A percentile compares a stretch with the other conserved stretches of the same genome.
phyloP scores from a whole-genome alignment of 2,888 invertebrate genomes.

The Amphipoea lucens region DNA sequence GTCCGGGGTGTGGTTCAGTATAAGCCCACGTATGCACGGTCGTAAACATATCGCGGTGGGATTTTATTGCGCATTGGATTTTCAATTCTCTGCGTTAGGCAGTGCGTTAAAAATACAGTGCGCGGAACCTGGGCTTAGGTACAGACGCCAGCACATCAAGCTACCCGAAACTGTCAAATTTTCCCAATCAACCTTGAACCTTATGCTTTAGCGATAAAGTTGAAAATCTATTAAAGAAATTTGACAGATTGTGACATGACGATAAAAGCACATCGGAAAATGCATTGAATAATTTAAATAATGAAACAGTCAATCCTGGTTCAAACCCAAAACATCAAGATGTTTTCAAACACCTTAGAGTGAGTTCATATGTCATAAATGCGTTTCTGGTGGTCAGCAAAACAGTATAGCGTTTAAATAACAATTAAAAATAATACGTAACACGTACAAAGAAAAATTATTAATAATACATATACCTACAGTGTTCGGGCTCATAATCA shows the following conservation, averaged over 20 bases:
- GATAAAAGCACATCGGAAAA: conserved; percentile 1
- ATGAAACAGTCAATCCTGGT: background rate
- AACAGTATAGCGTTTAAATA: conserved; percentile 59
- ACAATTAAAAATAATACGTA: conserved; percentile 66
- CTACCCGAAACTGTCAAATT: too few species aligned
- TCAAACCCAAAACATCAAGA: background rate
- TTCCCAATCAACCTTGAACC: too few species aligned
- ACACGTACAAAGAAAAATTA: conserved; percentile 70
- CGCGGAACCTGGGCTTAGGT: too few species aligned
- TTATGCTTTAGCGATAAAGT: too few species aligned
- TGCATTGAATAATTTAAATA: background rate
- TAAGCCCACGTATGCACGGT: background rate
- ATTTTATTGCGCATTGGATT: background rate
- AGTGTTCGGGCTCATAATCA: conserved; percentile 61
- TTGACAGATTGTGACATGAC: background rate
- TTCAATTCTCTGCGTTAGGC: background rate
- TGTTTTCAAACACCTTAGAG: conserved; percentile 57
- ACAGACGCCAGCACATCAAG: too few species aligned
- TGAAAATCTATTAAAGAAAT: too few species aligned
- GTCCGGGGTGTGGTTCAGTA: too few species aligned
- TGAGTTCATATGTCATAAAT: conserved; percentile 71
- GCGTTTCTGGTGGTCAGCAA: conserved; percentile 74
- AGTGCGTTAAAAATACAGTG: background rate
- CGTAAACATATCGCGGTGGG: background rate
- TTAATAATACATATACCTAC: conserved; percentile 64